Base-by-base conservation (phyloP, 2,888 invertebrate species). In the Polydrusus pterygomalis region DNA sequence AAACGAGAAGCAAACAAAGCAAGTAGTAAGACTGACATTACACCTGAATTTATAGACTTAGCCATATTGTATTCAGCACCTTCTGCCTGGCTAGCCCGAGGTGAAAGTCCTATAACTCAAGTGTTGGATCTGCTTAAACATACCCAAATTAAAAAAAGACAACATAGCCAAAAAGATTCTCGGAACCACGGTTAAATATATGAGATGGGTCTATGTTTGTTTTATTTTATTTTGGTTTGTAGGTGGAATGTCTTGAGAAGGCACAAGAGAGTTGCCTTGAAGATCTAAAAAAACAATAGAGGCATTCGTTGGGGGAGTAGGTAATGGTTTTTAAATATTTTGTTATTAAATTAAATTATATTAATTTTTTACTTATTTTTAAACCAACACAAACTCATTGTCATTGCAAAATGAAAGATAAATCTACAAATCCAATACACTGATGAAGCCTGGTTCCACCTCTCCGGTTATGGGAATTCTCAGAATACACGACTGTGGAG, bases 141-240 rank as follows among this genome's bases (percentile, higher is more conserved):
- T 70, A 72, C 75, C 70, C 60, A 75, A 65, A 56, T 30, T 47
- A 76, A 76, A 74, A 72, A 76, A 62, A 47, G 71, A 72, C 67
- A 56, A 71, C 75, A 71, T 75, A 76, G 67, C 75, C 73, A 73
- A 77, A 76, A 77, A 74, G 77, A 77, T 77, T 77, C 77, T 77
- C 74, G 65, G 77, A 77, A 77, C 73, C 77, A 34, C 20, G 71
- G 71, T 67, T 68, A 68, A 75, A 70, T 63, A 75, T 70, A 71
- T 62, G 74, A 77, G 77, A 77, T 77, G 77, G 77, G 77, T 77
- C 77, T 77, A 77, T 77, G 65, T 77, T 74, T 77, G 77, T 77
- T 73, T 73, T 70, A 49, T 73, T 77, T 74, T 68, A 58, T 75
- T 75, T 75, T 75, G 49, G 70, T 65, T 58, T 60, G 65, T 71